Percentiles rank a stretch among this genome's conserved stretches.
Evolutionary conservation across 2,113 vertebrate genomes (phyloP).

Genomic region (Lutjanus erythropterus): DNA sequence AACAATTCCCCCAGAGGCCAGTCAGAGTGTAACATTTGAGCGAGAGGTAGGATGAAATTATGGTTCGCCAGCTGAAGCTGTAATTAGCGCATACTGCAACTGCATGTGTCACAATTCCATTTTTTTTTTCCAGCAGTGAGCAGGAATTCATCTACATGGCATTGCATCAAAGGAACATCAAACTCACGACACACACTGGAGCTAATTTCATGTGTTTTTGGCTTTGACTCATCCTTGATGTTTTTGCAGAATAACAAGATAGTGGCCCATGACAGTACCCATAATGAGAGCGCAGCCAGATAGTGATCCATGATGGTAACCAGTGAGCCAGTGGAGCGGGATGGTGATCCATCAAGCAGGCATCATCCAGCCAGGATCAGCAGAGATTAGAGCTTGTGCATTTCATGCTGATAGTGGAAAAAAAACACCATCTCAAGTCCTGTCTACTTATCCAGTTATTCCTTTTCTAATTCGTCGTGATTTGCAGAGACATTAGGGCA

Average conservation of each 20-base stretch:
- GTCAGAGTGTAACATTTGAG: slow-evolving; percentile 20
- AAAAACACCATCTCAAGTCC: no score
- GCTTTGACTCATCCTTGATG: slow-evolving; percentile 54
- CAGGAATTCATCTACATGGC: neutral
- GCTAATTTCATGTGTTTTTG: slow-evolving; percentile 44
- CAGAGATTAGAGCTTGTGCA: slow-evolving; percentile 12
- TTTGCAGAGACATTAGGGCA: no score
- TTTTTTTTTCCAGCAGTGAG: neutral
- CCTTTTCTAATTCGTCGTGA: no score
- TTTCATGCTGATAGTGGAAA: neutral
- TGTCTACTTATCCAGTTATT: no score
- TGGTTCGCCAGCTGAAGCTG: slow-evolving; percentile 5
- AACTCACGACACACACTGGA: slow-evolving; percentile 9
- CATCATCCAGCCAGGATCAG: slow-evolving; percentile 35
- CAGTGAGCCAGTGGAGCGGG: slow-evolving; percentile 42
- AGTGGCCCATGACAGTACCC: slow-evolving; percentile 43
- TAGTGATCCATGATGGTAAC: slow-evolving; percentile 61
- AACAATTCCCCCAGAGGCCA: slow-evolving; percentile 17
- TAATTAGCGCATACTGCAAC: neutral
- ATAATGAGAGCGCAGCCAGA: slow-evolving; percentile 58
- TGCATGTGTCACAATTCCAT: neutral
- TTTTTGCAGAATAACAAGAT: slow-evolving; percentile 47
- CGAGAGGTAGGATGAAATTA: slow-evolving; percentile 16
- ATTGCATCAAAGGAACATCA: neutral
- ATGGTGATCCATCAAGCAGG: slow-evolving; percentile 61